Evolutionary conservation across 2,888 invertebrate species (phyloP).

Genomic region (Therioaphis trifolii): DNA sequence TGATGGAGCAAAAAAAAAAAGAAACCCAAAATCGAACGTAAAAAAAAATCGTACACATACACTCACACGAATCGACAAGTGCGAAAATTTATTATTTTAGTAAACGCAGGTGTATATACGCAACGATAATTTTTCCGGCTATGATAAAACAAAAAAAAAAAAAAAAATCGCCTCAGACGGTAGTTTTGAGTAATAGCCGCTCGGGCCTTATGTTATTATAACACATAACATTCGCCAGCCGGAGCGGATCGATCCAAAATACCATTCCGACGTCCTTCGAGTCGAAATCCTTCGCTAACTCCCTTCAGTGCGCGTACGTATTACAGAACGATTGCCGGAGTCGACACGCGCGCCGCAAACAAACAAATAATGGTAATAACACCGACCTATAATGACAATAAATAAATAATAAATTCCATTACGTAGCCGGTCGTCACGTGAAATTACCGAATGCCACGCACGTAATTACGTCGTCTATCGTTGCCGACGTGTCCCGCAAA

Average conservation of each 20-base stretch:
- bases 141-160: not conserved
- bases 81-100: no score
- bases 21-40: no score
- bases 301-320: not conserved
- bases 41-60: no score
- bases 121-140: no score
- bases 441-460: constrained; percentile 24
- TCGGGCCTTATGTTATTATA: no score
- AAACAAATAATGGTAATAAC: not conserved
- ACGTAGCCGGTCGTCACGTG: not conserved
- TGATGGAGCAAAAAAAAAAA: no score
- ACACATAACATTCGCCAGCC: not conserved
- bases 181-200: not conserved
- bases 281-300: constrained; percentile 1
- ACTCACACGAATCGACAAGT: no score
- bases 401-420: not conserved
- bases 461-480: not conserved
- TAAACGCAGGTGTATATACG: no score
- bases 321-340: no score
- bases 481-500: no score
- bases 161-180: not conserved
- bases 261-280: not conserved
- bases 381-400: not conserved
- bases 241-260: not conserved
- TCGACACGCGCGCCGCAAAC: not conserved